A percentile compares a stretch with the other conserved stretches of the same genome.
These are phyloP conservation scores for Rhopalosiphum padi DNA, from an alignment of 1,140 invertebrate genomes.

Conservation along the genomic window DNA sequence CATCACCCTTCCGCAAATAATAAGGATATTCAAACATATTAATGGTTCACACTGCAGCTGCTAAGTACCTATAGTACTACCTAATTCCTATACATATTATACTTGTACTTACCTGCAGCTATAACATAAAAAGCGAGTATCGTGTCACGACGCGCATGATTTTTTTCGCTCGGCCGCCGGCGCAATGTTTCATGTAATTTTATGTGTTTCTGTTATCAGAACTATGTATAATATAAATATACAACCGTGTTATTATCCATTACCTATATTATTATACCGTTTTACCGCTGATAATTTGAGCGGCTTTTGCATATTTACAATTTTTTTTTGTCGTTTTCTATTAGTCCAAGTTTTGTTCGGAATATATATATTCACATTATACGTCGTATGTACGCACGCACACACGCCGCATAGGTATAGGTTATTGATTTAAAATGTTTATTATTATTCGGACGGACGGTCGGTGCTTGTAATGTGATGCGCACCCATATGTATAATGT, in stretches of 20 bases:
- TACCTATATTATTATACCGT: neutral
- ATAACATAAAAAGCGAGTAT: neutral
- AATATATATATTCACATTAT: no score
- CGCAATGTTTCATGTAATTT: neutral
- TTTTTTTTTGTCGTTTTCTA: neutral
- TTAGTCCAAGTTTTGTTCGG: neutral
- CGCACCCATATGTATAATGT: no score
- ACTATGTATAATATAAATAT: neutral
- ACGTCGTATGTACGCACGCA: neutral
- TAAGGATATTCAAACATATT: neutral
- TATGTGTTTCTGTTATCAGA: neutral
- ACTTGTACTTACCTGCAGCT: neutral
- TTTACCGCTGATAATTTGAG: neutral
- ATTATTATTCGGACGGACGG: neutral
- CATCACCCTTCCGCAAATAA: neutral
- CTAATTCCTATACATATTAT: neutral
- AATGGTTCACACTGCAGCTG: neutral
- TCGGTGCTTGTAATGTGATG: neutral
- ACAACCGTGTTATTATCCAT: neutral
- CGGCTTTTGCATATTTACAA: neutral
- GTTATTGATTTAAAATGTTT: slow-evolving; percentile 16
- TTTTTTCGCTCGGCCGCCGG: neutral
- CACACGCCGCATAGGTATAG: neutral
- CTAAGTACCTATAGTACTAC: neutral
- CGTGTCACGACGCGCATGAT: neutral